Evolutionary conservation across 2,888 invertebrate species (phyloP), one percentile per base, ranked within the genome.

Genomic region (Sarcophaga caerulescens): DNA sequence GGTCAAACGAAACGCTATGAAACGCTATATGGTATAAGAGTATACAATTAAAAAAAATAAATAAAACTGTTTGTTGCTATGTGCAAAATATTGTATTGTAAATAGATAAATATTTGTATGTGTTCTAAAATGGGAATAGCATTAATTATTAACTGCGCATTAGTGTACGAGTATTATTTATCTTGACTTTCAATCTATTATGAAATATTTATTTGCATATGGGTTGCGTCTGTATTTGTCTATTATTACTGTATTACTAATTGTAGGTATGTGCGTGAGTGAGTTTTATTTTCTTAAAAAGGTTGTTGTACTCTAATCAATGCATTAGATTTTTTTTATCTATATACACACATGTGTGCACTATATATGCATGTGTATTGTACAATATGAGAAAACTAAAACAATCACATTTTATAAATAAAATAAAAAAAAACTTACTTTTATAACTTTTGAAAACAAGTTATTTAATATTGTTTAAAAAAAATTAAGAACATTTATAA

Each of bases 281-380:
- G 57, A 59, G 79, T 59, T 63, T 19, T 35, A 70, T 63, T 77
- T 81, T 71, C 52, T 68, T 60, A 19, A 23, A 82, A 79, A 85
- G 85, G 81, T 85, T 82, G 78, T 78, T 85, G 85, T 75, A 85
- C 81, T 85, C 81, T 75, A 85, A 79, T 82, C 81, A 79, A 75
- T 77, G n/a, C 75, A 70, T 81, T 77, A 84, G 70, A 76, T 66
- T 57, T 23, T 57, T 23, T 60, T 19, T 19, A 57, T 57, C 57
- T 63, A 74, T 35, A 10, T 35, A 35, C 2, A 35, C 8, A 35
- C 1, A 35, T 10, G 1, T 8, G 8, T 35, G 10, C 8, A 35
- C 52, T 65, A 76, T 45, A 52, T 70, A 70, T 21, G 35, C 44
- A 76, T 81, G 23, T 52, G 17, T 52, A 52, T 52, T 52, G 12